phyloP scores from a whole-genome alignment of 2,797 vertebrate genomes.

The Falco concolor region DNA sequence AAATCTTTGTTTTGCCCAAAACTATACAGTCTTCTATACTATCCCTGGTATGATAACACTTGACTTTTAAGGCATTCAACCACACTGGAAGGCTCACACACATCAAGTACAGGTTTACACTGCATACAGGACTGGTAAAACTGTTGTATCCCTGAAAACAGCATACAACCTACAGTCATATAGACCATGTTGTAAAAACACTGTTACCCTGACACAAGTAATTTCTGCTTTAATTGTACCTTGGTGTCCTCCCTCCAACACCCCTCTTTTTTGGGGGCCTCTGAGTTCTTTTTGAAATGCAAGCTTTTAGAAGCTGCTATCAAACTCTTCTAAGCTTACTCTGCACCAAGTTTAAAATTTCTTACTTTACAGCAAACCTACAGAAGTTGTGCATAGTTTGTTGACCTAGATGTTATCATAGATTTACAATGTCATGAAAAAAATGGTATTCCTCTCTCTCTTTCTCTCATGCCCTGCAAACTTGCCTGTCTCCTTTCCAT shows the following conservation, averaged over 20 bases:
- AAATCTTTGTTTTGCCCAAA: neutral
- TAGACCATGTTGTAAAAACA: neutral
- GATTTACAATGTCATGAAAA: neutral
- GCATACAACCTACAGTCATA: neutral
- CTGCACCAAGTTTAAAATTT: neutral
- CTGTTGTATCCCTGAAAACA: neutral
- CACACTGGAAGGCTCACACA: neutral
- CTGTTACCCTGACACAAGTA: neutral
- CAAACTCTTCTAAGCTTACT: neutral
- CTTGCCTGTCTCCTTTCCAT: neutral
- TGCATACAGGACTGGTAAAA: neutral
- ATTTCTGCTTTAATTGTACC: neutral
- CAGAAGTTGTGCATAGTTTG: neutral
- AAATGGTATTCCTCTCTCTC: neutral
- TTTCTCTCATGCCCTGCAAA: neutral
- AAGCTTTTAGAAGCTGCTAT: neutral
- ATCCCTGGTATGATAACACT: neutral
- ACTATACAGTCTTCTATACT: neutral
- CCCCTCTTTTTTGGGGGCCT: too few species aligned
- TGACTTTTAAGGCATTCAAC: neutral
- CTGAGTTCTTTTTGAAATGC: neutral
- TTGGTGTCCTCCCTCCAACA: neutral
- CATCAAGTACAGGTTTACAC: neutral
- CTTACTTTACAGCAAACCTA: neutral
- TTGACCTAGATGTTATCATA: neutral